Percentiles rank a stretch among this genome's conserved stretches.
These are phyloP conservation scores for Lanius collurio DNA, from an alignment of 2,113 vertebrate genomes.

Conservation along the genomic window DNA sequence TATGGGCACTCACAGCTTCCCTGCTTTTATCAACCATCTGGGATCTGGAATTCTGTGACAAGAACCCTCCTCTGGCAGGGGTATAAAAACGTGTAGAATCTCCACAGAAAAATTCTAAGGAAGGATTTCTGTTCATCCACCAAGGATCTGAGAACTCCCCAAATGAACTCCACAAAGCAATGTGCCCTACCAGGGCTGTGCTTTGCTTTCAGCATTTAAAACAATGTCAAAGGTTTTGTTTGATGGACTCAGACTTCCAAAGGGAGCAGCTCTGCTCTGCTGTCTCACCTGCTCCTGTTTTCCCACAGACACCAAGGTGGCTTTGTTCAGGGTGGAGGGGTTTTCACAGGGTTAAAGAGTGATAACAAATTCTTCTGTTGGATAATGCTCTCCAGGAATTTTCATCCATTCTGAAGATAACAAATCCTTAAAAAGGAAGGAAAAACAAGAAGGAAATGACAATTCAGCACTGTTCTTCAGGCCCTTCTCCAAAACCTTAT, in stretches of 20 bases:
- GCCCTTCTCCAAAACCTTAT: not conserved
- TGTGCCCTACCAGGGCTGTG: fast-evolving
- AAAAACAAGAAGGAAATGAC: not conserved
- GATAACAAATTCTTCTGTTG: fast-evolving
- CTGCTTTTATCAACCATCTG: not conserved
- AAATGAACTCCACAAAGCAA: not conserved
- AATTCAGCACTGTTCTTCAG: not conserved
- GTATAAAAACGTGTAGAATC: not conserved
- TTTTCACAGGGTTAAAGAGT: not conserved
- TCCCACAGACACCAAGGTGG: not conserved
- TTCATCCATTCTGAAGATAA: not conserved
- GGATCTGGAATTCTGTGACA: not conserved
- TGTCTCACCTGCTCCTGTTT: not conserved
- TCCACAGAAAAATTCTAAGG: not conserved
- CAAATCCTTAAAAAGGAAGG: not conserved
- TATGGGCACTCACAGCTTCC: not conserved
- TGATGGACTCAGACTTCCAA: not conserved
- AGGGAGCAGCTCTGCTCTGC: not conserved
- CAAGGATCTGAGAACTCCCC: not conserved
- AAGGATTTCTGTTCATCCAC: not conserved
- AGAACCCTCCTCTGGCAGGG: not conserved
- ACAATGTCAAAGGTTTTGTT: not conserved
- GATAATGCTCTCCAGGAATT: not conserved
- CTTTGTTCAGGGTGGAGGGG: not conserved
- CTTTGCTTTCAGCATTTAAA: not conserved